Base-by-base conservation (phyloP, 2,888 invertebrate species). In the Trissoscelio sp. region DNA sequence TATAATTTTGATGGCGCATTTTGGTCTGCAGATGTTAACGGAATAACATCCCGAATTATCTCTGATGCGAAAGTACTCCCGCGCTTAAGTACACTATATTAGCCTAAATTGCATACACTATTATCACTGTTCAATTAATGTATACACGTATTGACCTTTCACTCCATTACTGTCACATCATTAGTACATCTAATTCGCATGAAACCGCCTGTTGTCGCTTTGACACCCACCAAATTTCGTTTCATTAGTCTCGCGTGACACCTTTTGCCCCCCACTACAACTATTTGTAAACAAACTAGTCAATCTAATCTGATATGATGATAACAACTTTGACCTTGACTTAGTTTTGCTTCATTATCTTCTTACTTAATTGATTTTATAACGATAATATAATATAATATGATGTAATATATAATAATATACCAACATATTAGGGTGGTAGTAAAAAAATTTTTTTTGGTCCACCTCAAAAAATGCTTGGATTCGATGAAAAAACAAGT, bases 121-220 rank as follows among this genome's bases (percentile, higher is more conserved):
- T 51, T 53, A 62, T 60, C 72, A 62, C 53, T 60, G 53, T 62
- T 53, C 42, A 51, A 72, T 72, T 51, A 62, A 72, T 14, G 53
- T 53, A 42, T 31, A 62, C 31, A 31, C 12, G 58, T 42, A 62
- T 62, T 62, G 72, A 72, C 42, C 72, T 60, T 72, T 53, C 60
- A 42, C 53, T 62, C 20, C 42, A 62, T 62, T 72, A 72, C 11
- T 9, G 51, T 70, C 24, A 16, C 12, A 70, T 58, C 24, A 14
- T 58, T 22, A 12, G 39, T 16, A 37, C 37, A 20, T 57, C 57
- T 37, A 37, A 57, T 57, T 31, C 31, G 31, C 31, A 9, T 31
- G 9, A 31, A 31, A 1, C 9, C 6, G 31, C 9, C 31, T 31
- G 3, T 31, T 31, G 7, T 9, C 31, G 9, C 6, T 31, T 31